Percentiles rank a stretch among this genome's conserved stretches.
Evolutionary conservation across 2,888 invertebrate species (phyloP).

Genomic region (Slavum lentiscoides): DNA sequence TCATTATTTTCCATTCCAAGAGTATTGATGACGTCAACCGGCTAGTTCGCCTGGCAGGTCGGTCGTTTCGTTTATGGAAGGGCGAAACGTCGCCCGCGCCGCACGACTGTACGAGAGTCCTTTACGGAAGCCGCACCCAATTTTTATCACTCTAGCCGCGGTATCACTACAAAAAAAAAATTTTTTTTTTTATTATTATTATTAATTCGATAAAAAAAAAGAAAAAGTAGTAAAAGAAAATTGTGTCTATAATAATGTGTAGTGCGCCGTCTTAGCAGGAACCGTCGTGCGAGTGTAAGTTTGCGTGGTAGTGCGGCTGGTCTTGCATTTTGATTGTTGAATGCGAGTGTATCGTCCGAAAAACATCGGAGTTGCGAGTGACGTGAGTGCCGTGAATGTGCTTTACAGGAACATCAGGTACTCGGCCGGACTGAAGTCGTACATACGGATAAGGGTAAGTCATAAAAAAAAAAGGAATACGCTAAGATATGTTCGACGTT

Average conservation of each 20-base stretch:
- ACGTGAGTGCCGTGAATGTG: constrained; percentile 47
- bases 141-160: constrained; percentile 51
- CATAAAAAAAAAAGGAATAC: neutral
- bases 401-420: constrained; percentile 40
- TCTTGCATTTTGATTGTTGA: constrained; percentile 5
- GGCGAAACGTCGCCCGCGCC: constrained; percentile 8
- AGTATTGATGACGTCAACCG: constrained; percentile 48
- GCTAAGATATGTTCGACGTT: neutral
- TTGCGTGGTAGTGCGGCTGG: neutral
- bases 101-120: neutral
- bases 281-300: constrained; percentile 14
- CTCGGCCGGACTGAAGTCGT: constrained; percentile 50
- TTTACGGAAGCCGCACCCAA: constrained; percentile 53
- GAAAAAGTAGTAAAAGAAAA: constrained; percentile 21
- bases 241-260: constrained; percentile 35
- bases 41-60: constrained; percentile 16
- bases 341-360: constrained; percentile 25
- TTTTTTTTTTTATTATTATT: constrained; percentile 49
- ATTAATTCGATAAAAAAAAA: constrained; percentile 39
- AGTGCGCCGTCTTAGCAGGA: constrained; percentile 37
- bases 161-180: constrained; percentile 21
- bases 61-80: constrained; percentile 4
- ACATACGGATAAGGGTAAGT: constrained; percentile 48
- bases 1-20: constrained; percentile 39
- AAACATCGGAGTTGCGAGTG: constrained; percentile 32